phyloP scores from a whole-genome alignment of 2,113 vertebrate species.

The Crotalus helleri region DNA sequence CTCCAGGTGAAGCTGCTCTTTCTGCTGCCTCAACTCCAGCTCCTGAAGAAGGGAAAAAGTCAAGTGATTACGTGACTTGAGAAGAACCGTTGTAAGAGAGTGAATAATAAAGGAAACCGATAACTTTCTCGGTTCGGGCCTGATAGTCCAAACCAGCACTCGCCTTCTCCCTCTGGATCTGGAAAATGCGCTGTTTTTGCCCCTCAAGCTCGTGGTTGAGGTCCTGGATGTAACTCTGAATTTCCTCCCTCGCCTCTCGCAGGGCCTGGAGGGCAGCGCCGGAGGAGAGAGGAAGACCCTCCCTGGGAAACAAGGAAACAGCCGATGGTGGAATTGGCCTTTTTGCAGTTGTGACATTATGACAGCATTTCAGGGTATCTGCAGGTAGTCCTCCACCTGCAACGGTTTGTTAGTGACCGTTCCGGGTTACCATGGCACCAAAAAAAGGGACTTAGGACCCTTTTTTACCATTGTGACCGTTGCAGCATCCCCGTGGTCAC shows the following conservation, averaged over 20 bases:
- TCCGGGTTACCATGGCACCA: too few relatives aligned
- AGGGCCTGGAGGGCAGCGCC: slow-evolving; percentile 60
- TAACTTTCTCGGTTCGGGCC: background rate
- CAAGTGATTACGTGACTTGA: background rate
- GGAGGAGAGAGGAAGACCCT: slow-evolving; percentile 49
- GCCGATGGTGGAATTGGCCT: rapidly evolving
- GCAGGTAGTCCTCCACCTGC: too few relatives aligned
- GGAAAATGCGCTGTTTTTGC: slow-evolving; percentile 55
- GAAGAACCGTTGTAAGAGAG: too few relatives aligned
- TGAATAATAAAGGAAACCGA: too few relatives aligned
- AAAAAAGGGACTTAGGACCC: too few relatives aligned
- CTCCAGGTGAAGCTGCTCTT: slow-evolving; percentile 64
- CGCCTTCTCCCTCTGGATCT: slow-evolving; percentile 69
- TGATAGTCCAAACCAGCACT: background rate
- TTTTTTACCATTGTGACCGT: too few relatives aligned
- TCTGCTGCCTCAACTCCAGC: slow-evolving; percentile 63
- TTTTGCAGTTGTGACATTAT: background rate
- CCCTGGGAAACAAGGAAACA: background rate
- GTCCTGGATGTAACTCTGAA: slow-evolving; percentile 50
- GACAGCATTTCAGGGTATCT: background rate
- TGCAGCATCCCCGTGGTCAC: too few relatives aligned
- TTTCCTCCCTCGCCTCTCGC: slow-evolving; percentile 57
- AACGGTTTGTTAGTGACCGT: too few relatives aligned
- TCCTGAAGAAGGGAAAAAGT: slow-evolving; percentile 55
- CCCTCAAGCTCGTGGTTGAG: slow-evolving; percentile 65